Percentiles rank a stretch among this genome's conserved stretches.
phyloP scores from a whole-genome alignment of 2,888 invertebrate genomes.

The Diachrysia chrysitis region DNA sequence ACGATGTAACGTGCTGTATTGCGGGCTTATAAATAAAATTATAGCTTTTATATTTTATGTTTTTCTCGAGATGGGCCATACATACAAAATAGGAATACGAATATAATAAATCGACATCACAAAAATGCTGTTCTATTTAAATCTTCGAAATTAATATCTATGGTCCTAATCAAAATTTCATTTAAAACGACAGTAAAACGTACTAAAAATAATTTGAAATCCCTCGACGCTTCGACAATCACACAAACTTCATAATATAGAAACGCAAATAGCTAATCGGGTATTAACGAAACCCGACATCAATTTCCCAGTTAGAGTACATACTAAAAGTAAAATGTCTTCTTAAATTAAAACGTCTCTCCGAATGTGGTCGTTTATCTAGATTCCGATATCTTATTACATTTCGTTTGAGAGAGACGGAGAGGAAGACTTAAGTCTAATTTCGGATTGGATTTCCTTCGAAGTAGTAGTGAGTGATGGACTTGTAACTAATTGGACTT shows the following conservation, averaged over 20 bases:
- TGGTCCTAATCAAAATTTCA: background rate
- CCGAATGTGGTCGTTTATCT: constrained; percentile 42
- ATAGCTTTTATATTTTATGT: background rate
- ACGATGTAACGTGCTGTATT: constrained; percentile 14
- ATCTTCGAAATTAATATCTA: background rate
- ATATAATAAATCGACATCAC: background rate
- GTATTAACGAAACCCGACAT: background rate
- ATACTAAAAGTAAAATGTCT: constrained; percentile 20
- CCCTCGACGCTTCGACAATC: background rate
- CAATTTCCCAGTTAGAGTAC: constrained; percentile 10
- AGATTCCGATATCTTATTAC: constrained; percentile 41
- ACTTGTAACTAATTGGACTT: background rate
- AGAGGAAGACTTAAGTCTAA: constrained; percentile 10
- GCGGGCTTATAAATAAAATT: constrained; percentile 12
- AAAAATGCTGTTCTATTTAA: background rate
- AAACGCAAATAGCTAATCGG: background rate
- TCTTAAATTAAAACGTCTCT: constrained; percentile 46
- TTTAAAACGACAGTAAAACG: background rate
- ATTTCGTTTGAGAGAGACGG: constrained; percentile 12
- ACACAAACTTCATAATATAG: background rate
- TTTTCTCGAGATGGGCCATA: too few relatives aligned
- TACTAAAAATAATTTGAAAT: background rate
- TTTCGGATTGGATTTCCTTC: constrained; percentile 10
- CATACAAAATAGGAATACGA: too few relatives aligned
- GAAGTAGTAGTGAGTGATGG: background rate